Base-by-base conservation (phyloP, 2,113 vertebrate species). In the Myrmecobius fasciatus region DNA sequence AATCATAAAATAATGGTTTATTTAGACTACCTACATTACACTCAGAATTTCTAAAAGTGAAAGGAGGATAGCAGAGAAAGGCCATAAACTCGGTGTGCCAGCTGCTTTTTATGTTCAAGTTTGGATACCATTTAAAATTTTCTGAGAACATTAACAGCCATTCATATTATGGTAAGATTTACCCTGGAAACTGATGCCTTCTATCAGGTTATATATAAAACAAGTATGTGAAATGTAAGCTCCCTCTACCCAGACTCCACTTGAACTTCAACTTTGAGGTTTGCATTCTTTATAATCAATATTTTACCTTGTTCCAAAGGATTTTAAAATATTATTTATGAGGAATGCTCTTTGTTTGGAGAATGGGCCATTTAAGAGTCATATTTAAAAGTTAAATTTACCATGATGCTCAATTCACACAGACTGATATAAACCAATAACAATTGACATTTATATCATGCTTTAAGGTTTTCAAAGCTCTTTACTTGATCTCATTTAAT, bases 151-250 rank as follows among this genome's bases (percentile, higher is more conserved):
- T 60, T 94, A 92, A 91, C 93, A 94, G 96, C 93, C 43, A 24
- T 48, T 92, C 93, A 93, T 60, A 91, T 92, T 92, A 91, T 0
- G 3, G 92, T 90, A 94, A 90, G 91, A 89, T 88, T 60, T n/a
- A 60, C 67, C 75, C 91, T 0, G 0, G 53, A 0, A 14, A 8
- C 91, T 89, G 93, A 36, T 25, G 52, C 89, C 96, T 92, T 93
- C 93, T 31, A 0, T 46, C 75, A 48, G 94, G 48, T 95, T 96
- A 95, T 91, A 95, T 49, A 96, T 94, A 96, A 94, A 96, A 95
- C 89, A 97, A 88, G 89, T 92, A 31, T 25, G n/a, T 93, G 95
- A 97, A 96, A 96, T 56, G 90, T 9, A 97, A 97, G 95, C 93
- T 95, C 94, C 0, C 0, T 43, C 92, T 96, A 96, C 89, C 91